Conservation (phyloP, 1,140 invertebrate species). For the Cotesia chilonis region DNA sequence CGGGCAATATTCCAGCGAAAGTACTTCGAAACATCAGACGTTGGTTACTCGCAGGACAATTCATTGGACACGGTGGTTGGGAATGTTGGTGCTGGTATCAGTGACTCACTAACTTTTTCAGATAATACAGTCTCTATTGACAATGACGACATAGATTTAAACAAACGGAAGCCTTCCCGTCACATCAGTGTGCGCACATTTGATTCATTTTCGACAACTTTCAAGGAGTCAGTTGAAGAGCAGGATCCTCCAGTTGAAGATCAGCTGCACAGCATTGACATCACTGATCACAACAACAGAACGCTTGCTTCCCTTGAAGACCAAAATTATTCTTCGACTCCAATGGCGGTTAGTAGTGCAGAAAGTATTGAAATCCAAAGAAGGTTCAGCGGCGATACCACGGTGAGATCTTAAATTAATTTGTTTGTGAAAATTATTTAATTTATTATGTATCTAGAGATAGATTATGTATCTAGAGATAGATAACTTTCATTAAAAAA, state of each 20-base stretch:
- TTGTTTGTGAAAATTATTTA: too few species aligned
- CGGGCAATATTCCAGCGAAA: slow-evolving; percentile 56
- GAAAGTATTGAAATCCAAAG: slow-evolving; percentile 46
- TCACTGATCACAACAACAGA: slow-evolving; percentile 48
- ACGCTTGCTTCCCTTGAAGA: slow-evolving; percentile 32
- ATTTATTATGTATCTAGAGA: too few species aligned
- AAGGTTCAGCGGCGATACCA: slow-evolving; percentile 48
- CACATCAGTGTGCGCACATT: slow-evolving; percentile 60
- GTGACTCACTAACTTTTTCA: slow-evolving; percentile 38
- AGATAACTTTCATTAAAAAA: too few species aligned
- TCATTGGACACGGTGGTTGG: slow-evolving; percentile 51
- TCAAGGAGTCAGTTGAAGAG: slow-evolving; percentile 58
- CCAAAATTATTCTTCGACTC: not conserved
- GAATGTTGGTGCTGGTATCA: slow-evolving; percentile 24
- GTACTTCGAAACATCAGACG: slow-evolving; percentile 47
- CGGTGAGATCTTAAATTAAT: slow-evolving; percentile 42
- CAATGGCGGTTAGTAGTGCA: not conserved
- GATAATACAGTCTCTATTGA: not conserved
- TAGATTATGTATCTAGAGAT: too few species aligned
- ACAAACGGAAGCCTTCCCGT: slow-evolving; percentile 50
- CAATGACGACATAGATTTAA: slow-evolving; percentile 22
- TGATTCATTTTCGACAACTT: slow-evolving; percentile 56
- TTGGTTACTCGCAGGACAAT: slow-evolving; percentile 29
- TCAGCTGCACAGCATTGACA: slow-evolving; percentile 50
- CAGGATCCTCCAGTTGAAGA: slow-evolving; percentile 46